A percentile compares a stretch with the other conserved stretches of the same genome.
Evolutionary conservation across 1,140 invertebrate genomes (phyloP).

Genomic region (Trichogramma pretiosum): DNA sequence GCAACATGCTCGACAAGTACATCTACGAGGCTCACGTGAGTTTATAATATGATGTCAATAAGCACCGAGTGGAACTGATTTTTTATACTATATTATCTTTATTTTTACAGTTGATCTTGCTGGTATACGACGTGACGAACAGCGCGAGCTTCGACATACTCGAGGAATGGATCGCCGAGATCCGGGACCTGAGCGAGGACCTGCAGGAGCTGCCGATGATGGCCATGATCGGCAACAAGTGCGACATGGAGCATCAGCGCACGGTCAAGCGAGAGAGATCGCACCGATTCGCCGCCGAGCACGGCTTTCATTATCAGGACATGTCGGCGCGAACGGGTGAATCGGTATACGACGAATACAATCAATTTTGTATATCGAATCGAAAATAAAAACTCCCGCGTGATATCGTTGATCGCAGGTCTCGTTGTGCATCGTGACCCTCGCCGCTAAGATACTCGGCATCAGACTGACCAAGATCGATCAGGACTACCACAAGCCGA

Average conservation of each 20-base stretch:
- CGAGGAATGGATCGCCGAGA: conserved; percentile 60
- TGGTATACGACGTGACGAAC: conserved; percentile 84
- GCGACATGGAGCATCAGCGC: conserved; percentile 80
- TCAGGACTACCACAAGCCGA: conserved; percentile 56
- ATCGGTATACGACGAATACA: conserved; percentile 53
- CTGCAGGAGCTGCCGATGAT: conserved; percentile 55
- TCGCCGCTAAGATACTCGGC: conserved; percentile 58
- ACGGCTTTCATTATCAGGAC: conserved; percentile 63
- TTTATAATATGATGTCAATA: conserved; percentile 8
- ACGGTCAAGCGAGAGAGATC: conserved; percentile 72
- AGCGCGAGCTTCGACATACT: conserved; percentile 70
- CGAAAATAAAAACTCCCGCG: background rate
- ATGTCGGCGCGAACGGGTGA: conserved; percentile 85
- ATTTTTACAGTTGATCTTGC: conserved; percentile 61
- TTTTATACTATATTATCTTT: no score
- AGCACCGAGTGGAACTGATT: background rate
- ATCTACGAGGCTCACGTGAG: conserved; percentile 70
- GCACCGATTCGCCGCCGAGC: conserved; percentile 66
- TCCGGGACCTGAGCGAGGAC: conserved; percentile 48
- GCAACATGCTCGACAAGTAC: conserved; percentile 77
- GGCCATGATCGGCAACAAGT: conserved; percentile 79
- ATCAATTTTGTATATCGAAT: background rate
- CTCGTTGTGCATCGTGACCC: conserved; percentile 51
- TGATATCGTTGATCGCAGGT: conserved; percentile 5
- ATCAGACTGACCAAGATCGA: conserved; percentile 56